phyloP scores from a whole-genome alignment of 2,888 invertebrate genomes.

The Lasioglossum vierecki region DNA sequence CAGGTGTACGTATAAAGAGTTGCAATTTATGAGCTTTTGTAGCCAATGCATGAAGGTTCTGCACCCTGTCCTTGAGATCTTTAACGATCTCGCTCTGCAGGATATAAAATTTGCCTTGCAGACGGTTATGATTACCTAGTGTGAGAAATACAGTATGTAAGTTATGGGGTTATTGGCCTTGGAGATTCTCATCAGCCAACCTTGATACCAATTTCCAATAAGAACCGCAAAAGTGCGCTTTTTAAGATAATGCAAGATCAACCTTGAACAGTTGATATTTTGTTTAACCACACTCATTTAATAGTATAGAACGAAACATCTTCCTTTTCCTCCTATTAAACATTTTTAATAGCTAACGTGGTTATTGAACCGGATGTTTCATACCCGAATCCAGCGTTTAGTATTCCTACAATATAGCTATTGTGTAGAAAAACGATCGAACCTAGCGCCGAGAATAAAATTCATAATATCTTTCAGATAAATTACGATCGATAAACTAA shows the following conservation, averaged over 20 bases:
- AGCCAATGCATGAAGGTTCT: neutral
- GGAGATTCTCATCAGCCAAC: neutral
- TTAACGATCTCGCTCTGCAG: neutral
- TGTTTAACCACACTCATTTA: neutral
- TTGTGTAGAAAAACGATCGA: too few relatives aligned
- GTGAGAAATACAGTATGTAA: neutral
- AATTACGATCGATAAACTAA: too few relatives aligned
- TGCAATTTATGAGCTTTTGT: neutral
- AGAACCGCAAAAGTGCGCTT: neutral
- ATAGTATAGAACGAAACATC: too few relatives aligned
- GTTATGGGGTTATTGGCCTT: neutral
- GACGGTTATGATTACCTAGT: neutral
- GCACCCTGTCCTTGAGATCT: neutral
- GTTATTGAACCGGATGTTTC: too few relatives aligned
- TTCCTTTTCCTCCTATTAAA: too few relatives aligned
- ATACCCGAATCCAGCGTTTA: too few relatives aligned
- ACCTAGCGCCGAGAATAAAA: too few relatives aligned
- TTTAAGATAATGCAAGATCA: neutral
- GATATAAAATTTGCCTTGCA: neutral
- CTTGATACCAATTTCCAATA: neutral
- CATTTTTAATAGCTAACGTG: too few relatives aligned
- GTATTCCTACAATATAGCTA: too few relatives aligned
- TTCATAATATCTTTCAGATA: too few relatives aligned
- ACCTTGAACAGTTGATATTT: neutral
- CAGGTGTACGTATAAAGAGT: neutral